These are phyloP conservation scores for Varanus komodoensis DNA, from an alignment of 2,113 vertebrate genomes.

Conservation along the genomic window DNA sequence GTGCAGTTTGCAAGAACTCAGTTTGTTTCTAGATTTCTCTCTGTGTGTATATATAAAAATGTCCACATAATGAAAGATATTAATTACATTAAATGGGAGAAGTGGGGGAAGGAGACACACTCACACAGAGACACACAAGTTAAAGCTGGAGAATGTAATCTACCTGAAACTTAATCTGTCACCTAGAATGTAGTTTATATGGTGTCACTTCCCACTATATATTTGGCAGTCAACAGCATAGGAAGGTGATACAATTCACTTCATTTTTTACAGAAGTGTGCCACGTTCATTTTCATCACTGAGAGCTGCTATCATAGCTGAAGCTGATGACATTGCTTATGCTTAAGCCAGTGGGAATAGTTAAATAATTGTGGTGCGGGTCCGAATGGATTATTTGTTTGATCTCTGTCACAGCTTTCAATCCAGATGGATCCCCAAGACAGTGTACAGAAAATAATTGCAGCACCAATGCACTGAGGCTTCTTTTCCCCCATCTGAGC, in stretches of 20 bases:
- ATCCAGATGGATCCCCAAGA: neutral
- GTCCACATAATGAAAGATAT: too few species aligned
- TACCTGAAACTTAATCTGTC: neutral
- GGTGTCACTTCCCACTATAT: neutral
- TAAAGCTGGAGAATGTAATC: neutral
- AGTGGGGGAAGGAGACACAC: neutral
- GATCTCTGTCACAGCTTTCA: neutral
- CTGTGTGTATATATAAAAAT: too few species aligned
- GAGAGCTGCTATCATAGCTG: neutral
- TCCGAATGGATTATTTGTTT: neutral
- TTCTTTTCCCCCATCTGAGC: neutral
- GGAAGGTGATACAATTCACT: neutral
- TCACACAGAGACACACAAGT: neutral
- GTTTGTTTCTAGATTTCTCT: neutral
- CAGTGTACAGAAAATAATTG: neutral
- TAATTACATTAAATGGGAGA: too few species aligned
- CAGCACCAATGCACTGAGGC: neutral
- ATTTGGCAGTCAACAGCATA: neutral
- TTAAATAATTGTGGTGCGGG: neutral
- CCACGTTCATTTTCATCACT: neutral
- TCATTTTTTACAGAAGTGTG: neutral
- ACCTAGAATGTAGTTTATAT: too few species aligned
- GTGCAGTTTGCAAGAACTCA: constrained; percentile 10
- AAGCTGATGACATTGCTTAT: neutral
- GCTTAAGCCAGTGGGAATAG: neutral